A percentile compares a stretch with the other conserved stretches of the same genome.
phyloP scores from a whole-genome alignment of 2,888 invertebrate species.

The Scaeva pyrastri region DNA sequence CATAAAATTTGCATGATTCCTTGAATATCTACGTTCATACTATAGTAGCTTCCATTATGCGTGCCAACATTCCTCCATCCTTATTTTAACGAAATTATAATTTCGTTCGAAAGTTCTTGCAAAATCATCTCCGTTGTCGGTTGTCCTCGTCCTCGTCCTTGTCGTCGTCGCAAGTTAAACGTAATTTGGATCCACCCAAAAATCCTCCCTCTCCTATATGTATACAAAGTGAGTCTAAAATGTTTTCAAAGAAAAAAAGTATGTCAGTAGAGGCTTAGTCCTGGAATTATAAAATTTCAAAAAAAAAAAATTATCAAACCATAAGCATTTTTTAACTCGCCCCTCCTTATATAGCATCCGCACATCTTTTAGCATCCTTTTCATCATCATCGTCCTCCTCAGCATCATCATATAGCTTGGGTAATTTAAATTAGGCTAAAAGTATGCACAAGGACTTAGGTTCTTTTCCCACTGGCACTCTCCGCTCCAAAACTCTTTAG shows the following conservation, averaged over 20 bases:
- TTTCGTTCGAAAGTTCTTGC: background rate
- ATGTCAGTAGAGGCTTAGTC: conserved; percentile 54
- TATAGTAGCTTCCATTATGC: background rate
- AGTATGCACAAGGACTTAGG: conserved; percentile 68
- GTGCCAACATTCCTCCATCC: no score
- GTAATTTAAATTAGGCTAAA: conserved; percentile 75
- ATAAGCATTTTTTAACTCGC: conserved; percentile 56
- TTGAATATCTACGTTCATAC: no score
- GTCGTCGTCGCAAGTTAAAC: background rate
- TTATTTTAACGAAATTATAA: conserved; percentile 11
- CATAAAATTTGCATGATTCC: no score
- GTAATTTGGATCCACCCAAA: conserved; percentile 35
- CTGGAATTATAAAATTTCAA: background rate
- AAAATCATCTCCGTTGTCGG: conserved; percentile 7
- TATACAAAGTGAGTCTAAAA: conserved; percentile 5
- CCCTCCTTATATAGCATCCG: conserved; percentile 2
- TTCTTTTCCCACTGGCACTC: background rate
- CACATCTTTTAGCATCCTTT: conserved; percentile 49
- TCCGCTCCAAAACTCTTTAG: conserved; percentile 8
- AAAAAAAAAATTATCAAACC: conserved; percentile 36
- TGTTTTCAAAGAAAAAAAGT: conserved; percentile 41
- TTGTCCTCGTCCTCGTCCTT: no score
- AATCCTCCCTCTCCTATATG: conserved; percentile 13
- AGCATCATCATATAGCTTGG: conserved; percentile 49
- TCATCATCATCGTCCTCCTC: conserved; percentile 46